Percentiles rank a stretch among this genome's conserved stretches.
phyloP scores from a whole-genome alignment of 1,140 invertebrate species.

The Helicoverpa zea region DNA sequence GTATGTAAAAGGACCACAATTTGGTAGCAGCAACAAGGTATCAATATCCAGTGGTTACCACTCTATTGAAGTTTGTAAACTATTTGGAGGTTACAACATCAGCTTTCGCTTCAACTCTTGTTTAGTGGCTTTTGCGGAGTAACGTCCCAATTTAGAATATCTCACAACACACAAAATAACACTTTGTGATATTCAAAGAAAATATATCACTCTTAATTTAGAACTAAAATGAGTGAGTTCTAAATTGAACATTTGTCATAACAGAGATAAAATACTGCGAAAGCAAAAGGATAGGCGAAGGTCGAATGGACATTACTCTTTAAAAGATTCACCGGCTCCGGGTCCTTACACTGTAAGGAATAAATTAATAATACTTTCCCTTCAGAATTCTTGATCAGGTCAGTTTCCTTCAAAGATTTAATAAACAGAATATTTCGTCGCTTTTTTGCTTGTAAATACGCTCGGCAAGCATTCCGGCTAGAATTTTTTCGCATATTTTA shows the following conservation, averaged over 20 bases:
- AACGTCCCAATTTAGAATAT: too few species aligned
- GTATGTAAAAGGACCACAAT: too few species aligned
- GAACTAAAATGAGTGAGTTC: too few species aligned
- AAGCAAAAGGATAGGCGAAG: neutral
- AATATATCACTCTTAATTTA: too few species aligned
- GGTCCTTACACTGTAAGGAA: neutral
- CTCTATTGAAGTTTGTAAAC: too few species aligned
- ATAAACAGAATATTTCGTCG: slow-evolving; percentile 1
- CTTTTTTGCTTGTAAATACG: neutral
- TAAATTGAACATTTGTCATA: neutral
- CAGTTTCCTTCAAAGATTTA: neutral
- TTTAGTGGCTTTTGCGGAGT: too few species aligned
- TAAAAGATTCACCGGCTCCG: neutral
- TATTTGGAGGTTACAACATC: too few species aligned
- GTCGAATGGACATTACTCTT: slow-evolving; percentile 7
- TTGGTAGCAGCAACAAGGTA: too few species aligned
- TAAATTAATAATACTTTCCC: slow-evolving; percentile 15
- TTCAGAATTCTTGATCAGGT: slow-evolving; percentile 10
- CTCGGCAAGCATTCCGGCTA: neutral
- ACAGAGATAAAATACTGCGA: neutral
- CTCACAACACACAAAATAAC: too few species aligned
- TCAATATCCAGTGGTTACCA: too few species aligned
- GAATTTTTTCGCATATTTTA: neutral
- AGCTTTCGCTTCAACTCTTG: too few species aligned
- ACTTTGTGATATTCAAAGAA: too few species aligned